Conservation (phyloP, 1,140 invertebrate genomes). For the Oppia nitens region DNA sequence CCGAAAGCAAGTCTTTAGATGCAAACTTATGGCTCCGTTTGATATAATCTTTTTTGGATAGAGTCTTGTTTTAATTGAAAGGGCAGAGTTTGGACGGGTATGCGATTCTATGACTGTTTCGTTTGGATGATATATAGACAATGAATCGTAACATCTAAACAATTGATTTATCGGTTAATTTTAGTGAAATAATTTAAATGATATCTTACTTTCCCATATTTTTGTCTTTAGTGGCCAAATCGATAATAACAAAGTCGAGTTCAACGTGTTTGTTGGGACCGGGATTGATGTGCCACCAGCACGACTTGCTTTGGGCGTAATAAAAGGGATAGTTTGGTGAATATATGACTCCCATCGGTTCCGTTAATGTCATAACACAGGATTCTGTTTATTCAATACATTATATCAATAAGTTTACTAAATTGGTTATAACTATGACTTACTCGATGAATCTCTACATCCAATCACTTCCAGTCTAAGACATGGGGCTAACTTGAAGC, state of each 20-base stretch:
- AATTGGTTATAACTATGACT: constrained; percentile 14
- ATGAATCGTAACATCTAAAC: constrained; percentile 17
- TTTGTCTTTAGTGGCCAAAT: constrained; percentile 20
- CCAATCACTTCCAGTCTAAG: constrained; percentile 22
- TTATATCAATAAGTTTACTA: neutral
- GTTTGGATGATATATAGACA: constrained; percentile 19
- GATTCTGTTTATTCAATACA: neutral
- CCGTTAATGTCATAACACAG: constrained; percentile 8
- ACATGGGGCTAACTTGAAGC: constrained; percentile 19
- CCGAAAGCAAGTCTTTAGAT: constrained; percentile 21
- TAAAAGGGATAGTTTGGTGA: constrained; percentile 24
- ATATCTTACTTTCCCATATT: neutral
- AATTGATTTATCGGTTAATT: neutral
- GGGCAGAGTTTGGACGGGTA: neutral
- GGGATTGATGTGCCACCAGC: constrained; percentile 22
- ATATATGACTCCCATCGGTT: constrained; percentile 15
- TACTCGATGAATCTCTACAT: constrained; percentile 18
- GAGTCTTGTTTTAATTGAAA: constrained; percentile 1
- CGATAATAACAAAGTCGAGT: constrained; percentile 21
- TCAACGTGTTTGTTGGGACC: constrained; percentile 20
- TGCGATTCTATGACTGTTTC: constrained; percentile 5
- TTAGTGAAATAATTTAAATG: neutral
- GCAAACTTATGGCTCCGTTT: constrained; percentile 20
- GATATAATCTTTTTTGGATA: constrained; percentile 23
- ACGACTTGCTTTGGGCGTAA: constrained; percentile 23